A percentile compares a stretch with the other conserved stretches of the same genome.
Evolutionary conservation across 2,113 vertebrate genomes (phyloP).

Genomic region (Crotalus viridis): DNA sequence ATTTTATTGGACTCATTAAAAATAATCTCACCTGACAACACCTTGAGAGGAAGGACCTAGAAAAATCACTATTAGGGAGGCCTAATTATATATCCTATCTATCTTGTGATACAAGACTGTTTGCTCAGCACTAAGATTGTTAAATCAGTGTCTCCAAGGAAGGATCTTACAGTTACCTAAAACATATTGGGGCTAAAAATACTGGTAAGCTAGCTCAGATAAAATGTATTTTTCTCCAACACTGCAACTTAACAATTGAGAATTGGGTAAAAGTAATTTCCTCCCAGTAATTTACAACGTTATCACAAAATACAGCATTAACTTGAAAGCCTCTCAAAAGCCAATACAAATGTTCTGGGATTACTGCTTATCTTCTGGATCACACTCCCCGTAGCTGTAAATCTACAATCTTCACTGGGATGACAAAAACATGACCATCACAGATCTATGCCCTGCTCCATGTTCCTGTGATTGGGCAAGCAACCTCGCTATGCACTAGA

Average conservation of each 20-base stretch:
- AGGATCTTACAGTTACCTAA: not conserved
- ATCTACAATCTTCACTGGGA: not conserved
- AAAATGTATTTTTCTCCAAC: not conserved
- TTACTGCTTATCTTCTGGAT: not conserved
- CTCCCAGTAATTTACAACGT: not conserved
- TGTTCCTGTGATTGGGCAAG: not conserved
- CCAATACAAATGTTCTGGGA: not conserved
- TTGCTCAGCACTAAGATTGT: not conserved
- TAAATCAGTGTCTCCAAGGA: not conserved
- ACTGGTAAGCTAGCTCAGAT: not conserved
- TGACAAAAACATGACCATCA: not conserved
- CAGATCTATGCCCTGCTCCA: not conserved
- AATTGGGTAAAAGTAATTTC: not conserved
- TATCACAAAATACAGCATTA: not conserved
- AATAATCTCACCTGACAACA: not conserved
- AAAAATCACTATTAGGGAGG: not conserved
- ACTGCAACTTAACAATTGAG: not conserved
- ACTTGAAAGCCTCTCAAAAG: not conserved
- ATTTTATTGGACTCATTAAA: not conserved
- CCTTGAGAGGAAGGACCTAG: not conserved
- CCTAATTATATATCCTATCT: not conserved
- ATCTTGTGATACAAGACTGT: no score
- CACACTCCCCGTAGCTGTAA: not conserved
- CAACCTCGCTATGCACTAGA: not conserved
- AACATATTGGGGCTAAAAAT: not conserved